A percentile compares a stretch with the other conserved stretches of the same genome.
Evolutionary conservation across 1,140 invertebrate species (phyloP).

Genomic region (Theocolax elegans): DNA sequence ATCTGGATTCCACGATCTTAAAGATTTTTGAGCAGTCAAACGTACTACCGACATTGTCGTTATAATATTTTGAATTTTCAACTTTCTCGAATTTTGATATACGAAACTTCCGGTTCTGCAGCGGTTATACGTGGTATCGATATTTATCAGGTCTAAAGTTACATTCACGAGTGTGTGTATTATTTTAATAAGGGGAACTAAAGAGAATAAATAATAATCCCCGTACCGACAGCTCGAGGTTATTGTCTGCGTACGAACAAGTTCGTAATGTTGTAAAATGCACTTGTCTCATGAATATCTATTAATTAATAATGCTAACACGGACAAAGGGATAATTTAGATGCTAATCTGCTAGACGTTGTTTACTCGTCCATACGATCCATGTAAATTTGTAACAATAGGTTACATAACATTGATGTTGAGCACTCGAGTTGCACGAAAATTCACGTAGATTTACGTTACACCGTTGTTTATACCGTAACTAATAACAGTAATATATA

Average conservation of each 20-base stretch:
- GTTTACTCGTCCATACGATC: slow-evolving; percentile 1
- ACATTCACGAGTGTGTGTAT: not conserved
- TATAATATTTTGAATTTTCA: slow-evolving; percentile 1
- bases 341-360: slow-evolving; percentile 1
- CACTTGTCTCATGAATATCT: not conserved
- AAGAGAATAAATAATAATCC: no score
- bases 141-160: slow-evolving; percentile 17
- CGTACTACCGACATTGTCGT: slow-evolving; percentile 8
- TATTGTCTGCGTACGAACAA: no score
- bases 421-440: no score
- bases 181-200: not conserved
- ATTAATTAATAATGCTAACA: not conserved
- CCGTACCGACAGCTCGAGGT: no score
- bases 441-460: no score
- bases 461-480: no score
- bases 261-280: not conserved
- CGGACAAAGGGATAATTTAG: slow-evolving; percentile 18
- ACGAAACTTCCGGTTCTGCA: slow-evolving; percentile 13
- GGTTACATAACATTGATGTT: not conserved
- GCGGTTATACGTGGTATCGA: not conserved
- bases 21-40: not conserved
- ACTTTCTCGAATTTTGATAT: slow-evolving; percentile 16
- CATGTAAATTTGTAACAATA: not conserved
- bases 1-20: no score
- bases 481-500: no score